Evolutionary conservation across 1,140 invertebrate genomes (phyloP).

Genomic region (Hetaerina americana): DNA sequence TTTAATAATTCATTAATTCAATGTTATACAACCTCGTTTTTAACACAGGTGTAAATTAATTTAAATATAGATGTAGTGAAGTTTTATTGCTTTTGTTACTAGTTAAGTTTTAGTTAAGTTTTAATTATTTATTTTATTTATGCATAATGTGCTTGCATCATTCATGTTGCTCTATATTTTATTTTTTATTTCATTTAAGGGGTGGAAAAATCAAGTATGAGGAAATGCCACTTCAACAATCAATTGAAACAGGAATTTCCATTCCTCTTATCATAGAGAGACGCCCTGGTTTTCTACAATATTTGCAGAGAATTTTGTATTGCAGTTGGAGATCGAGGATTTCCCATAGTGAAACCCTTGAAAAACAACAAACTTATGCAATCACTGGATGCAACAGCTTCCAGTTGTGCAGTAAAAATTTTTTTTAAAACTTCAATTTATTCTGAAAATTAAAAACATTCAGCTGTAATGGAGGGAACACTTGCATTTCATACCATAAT

Average conservation of each 20-base stretch:
- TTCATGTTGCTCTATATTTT: slow-evolving; percentile 9
- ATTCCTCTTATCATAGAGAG: slow-evolving; percentile 12
- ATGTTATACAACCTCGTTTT: too few species aligned
- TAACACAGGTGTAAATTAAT: too few species aligned
- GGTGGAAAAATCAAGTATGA: not conserved
- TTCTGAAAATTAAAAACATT: slow-evolving; percentile 14
- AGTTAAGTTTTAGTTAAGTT: too few species aligned
- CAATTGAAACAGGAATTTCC: slow-evolving; percentile 14
- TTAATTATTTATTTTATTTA: too few species aligned
- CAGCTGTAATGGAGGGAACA: slow-evolving; percentile 13
- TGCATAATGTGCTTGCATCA: slow-evolving; percentile 11
- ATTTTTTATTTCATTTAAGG: slow-evolving; percentile 10
- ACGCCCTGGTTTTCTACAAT: slow-evolving; percentile 12
- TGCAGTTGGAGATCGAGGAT: slow-evolving; percentile 9
- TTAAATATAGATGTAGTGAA: too few species aligned
- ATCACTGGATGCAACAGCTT: not conserved
- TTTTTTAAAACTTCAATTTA: slow-evolving; percentile 10
- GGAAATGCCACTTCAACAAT: slow-evolving; percentile 13
- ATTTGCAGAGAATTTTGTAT: slow-evolving; percentile 15
- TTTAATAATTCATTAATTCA: not conserved
- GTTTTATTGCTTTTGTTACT: too few species aligned
- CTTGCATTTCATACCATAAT: slow-evolving; percentile 3
- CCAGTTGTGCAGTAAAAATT: slow-evolving; percentile 11
- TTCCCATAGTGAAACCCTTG: slow-evolving; percentile 9
- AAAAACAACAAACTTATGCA: slow-evolving; percentile 13